Conservation (phyloP, 2,113 vertebrate genomes). For the Carlito syrichta region DNA sequence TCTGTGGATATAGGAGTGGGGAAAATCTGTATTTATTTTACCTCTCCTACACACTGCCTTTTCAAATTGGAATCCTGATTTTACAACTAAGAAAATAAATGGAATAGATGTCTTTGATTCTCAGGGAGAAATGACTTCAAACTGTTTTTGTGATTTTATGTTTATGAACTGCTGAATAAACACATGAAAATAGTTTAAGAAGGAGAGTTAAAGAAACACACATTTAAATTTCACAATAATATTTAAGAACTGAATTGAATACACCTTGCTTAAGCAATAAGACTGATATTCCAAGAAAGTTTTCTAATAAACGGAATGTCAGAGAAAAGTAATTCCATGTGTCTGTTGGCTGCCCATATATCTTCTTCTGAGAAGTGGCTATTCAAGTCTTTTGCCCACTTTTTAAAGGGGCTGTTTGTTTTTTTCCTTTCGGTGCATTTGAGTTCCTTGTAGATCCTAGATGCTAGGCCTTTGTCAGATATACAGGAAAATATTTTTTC, state of each 20-base stretch:
- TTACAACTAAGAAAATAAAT: neutral
- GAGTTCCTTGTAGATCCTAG: no score
- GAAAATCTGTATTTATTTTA: neutral
- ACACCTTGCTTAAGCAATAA: neutral
- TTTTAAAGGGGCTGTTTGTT: no score
- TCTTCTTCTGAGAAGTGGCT: no score
- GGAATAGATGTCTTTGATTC: neutral
- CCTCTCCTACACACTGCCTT: neutral
- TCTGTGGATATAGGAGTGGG: no score
- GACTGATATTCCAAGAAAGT: neutral
- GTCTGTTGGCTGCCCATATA: no score
- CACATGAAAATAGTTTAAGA: neutral
- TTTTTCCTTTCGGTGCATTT: no score
- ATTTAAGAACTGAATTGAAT: neutral
- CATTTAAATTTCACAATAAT: neutral
- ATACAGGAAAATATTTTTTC: no score
- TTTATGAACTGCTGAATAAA: neutral
- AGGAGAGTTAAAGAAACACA: neutral
- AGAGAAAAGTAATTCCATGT: no score
- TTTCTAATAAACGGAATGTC: no score
- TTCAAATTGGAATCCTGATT: neutral
- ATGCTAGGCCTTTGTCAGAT: no score
- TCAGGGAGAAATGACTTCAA: neutral
- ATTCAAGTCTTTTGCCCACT: no score
- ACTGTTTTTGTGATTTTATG: neutral